Percentiles rank a stretch among this genome's conserved stretches.
Evolutionary conservation across 92 coral and sea anemone species (phyloP).

Genomic region (Porites rus): DNA sequence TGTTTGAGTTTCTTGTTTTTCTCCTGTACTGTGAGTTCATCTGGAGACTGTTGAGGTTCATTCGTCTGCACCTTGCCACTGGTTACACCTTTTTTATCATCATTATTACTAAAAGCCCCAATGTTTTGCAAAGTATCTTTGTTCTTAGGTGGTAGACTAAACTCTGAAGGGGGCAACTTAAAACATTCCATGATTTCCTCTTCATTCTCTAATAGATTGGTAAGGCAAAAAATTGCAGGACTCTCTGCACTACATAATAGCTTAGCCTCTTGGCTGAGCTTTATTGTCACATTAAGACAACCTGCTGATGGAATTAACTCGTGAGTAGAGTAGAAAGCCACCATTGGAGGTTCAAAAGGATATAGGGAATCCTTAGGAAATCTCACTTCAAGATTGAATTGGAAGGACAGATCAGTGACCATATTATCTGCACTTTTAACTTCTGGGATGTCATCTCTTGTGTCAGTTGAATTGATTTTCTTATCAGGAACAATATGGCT

Average conservation of each 20-base stretch:
- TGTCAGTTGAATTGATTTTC: constrained; percentile 9
- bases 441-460: constrained; percentile 32
- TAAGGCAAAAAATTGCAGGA: constrained; percentile 80
- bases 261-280: constrained; percentile 71
- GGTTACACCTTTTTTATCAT: neutral
- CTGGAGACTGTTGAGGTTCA: constrained; percentile 2
- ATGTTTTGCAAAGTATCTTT: neutral
- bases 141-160: constrained; percentile 63
- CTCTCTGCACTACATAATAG: constrained; percentile 48
- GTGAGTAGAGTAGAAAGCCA: constrained; percentile 77
- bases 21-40: constrained; percentile 4
- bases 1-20: constrained; percentile 68
- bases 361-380: constrained; percentile 78
- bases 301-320: constrained; percentile 67
- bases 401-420: neutral
- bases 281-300: constrained; percentile 76
- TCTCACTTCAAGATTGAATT: constrained; percentile 77
- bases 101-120: neutral
- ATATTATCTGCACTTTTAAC: constrained; percentile 13
- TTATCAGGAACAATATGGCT: constrained; percentile 52
- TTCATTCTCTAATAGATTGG: constrained; percentile 73
- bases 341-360: constrained; percentile 85
- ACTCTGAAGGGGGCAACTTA: constrained; percentile 68
- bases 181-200: constrained; percentile 64
- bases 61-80: neutral